phyloP scores from a whole-genome alignment of 2,113 vertebrate genomes.

The Oenanthe melanoleuca region DNA sequence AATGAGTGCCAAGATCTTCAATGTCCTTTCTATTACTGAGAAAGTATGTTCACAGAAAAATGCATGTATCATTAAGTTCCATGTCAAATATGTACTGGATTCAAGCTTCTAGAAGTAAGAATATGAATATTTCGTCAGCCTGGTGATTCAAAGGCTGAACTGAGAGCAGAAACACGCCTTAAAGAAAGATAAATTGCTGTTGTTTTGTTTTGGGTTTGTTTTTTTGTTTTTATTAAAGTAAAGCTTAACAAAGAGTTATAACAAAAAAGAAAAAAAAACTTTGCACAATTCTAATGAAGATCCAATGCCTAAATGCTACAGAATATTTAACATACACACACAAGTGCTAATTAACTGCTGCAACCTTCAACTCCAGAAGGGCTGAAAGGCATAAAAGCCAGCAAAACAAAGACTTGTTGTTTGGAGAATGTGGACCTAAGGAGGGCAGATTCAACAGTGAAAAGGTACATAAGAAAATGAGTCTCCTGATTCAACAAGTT shows the following conservation, averaged over 20 bases:
- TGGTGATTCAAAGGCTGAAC: not conserved
- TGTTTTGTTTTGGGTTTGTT: rapidly evolving
- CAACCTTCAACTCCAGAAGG: not conserved
- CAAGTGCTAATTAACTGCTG: not conserved
- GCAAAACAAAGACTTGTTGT: not conserved
- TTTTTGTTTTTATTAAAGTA: not conserved
- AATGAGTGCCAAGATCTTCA: not conserved
- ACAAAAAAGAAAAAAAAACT: not conserved
- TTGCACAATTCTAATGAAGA: not conserved
- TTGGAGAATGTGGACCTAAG: not conserved
- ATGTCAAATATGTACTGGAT: not conserved
- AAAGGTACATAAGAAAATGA: not conserved
- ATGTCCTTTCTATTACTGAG: not conserved
- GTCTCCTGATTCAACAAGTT: not conserved
- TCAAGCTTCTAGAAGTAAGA: not conserved
- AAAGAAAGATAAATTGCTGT: not conserved
- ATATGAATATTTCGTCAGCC: not conserved
- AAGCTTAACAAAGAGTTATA: not conserved
- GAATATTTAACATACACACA: not conserved
- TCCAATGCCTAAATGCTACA: not conserved
- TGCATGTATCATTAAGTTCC: not conserved
- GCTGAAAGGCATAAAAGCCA: not conserved
- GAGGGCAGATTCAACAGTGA: not conserved
- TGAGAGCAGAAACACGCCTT: not conserved
- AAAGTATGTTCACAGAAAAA: not conserved